phyloP scores from a whole-genome alignment of 2,888 invertebrate genomes.

The Zele albiditarsus region DNA sequence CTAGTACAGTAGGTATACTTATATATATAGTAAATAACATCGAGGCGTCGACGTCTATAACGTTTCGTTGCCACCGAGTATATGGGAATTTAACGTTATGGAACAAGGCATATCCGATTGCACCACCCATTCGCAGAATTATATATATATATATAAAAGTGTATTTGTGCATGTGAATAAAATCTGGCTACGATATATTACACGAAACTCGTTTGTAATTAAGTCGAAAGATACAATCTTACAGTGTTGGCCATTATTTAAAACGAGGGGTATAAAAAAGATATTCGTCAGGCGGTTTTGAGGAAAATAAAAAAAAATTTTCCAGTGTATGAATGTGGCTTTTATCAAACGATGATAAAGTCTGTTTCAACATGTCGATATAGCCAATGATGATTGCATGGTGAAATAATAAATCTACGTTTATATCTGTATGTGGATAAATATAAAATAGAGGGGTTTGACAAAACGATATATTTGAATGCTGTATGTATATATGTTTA shows the following conservation, averaged over 20 bases:
- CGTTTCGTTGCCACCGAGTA: background rate
- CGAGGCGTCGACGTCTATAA: slow-evolving; percentile 15
- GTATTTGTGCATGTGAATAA: slow-evolving; percentile 9
- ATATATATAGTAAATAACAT: slow-evolving; percentile 18
- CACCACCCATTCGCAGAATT: slow-evolving; percentile 18
- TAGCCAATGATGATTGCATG: no score
- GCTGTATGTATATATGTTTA: background rate
- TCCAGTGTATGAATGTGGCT: background rate
- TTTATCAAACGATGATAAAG: background rate
- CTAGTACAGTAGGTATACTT: background rate
- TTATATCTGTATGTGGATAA: no score
- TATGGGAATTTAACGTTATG: slow-evolving; percentile 4
- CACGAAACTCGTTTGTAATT: slow-evolving; percentile 25
- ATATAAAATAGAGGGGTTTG: no score
- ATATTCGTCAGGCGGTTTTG: background rate
- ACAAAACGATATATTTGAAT: background rate
- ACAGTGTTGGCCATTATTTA: slow-evolving; percentile 34
- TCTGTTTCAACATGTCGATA: no score
- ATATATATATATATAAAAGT: slow-evolving; percentile 1
- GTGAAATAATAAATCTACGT: no score
- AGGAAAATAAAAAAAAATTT: slow-evolving; percentile 28
- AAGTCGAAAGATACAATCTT: slow-evolving; percentile 36
- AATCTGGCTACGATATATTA: slow-evolving; percentile 21
- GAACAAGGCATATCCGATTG: slow-evolving; percentile 35
- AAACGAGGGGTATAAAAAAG: slow-evolving; percentile 19